phyloP scores from a whole-genome alignment of 64 coral and sea anemone species.

The Pocillopora damicornis region DNA sequence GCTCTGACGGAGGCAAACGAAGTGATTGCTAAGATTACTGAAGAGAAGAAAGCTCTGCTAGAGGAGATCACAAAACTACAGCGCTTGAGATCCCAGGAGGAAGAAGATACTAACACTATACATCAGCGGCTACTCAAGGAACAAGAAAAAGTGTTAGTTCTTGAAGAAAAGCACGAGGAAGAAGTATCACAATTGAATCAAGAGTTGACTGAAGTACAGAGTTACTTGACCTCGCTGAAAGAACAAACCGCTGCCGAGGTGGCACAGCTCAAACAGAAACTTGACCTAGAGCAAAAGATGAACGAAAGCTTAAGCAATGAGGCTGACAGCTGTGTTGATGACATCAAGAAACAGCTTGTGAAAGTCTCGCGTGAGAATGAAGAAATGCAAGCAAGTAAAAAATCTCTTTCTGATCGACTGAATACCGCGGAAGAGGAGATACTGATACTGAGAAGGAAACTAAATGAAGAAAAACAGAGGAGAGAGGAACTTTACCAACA shows the following conservation, averaged over 20 bases:
- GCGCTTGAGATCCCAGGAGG: conserved; percentile 9
- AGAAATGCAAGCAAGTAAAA: conserved; percentile 14
- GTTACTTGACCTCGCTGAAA: conserved; percentile 3
- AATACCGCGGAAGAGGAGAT: conserved; percentile 49
- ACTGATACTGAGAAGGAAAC: conserved; percentile 20
- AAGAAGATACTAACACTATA: conserved; percentile 47
- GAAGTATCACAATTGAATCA: conserved; percentile 27
- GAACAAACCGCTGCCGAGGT: conserved; percentile 41
- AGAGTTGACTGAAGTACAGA: conserved; percentile 29
- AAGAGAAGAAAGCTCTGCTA: conserved; percentile 48
- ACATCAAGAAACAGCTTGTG: conserved; percentile 25
- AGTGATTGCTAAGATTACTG: conserved; percentile 15
- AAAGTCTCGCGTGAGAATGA: conserved; percentile 14
- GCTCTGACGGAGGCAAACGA: conserved; percentile 19
- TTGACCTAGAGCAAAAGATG: conserved; percentile 42
- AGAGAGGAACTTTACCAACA: conserved; percentile 31
- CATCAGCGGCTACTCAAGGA: conserved; percentile 57
- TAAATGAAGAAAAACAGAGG: conserved; percentile 43
- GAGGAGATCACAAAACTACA: conserved; percentile 41
- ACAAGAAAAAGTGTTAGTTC: conserved; percentile 25
- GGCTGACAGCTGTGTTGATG: conserved; percentile 33
- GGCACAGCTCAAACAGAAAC: conserved; percentile 38
- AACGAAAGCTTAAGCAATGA: conserved; percentile 38
- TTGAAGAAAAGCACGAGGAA: conserved; percentile 26
- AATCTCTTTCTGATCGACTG: not conserved